Percentiles rank a stretch among this genome's conserved stretches.
Evolutionary conservation across 37 sponge, comb jelly and placozoan genomes (phyloP).

Genomic region (Crambe crambe): DNA sequence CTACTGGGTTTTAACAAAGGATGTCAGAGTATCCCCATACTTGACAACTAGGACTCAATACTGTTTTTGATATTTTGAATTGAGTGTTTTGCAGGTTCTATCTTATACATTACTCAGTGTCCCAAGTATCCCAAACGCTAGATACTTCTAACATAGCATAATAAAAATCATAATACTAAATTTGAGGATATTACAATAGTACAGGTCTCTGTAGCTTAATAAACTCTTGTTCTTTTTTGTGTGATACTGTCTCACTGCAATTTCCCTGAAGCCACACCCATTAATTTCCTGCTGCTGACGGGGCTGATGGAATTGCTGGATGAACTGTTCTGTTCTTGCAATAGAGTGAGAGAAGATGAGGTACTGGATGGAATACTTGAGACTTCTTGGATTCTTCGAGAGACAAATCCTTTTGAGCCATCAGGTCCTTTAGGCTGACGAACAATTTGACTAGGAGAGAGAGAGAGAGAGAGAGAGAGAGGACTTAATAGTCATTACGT

Average conservation of each 20-base stretch:
- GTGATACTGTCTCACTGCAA: constrained; percentile 6
- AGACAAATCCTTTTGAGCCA: constrained; percentile 31
- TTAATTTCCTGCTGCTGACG: neutral
- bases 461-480: constrained; percentile 25
- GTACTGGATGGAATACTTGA: neutral
- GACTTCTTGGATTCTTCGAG: neutral
- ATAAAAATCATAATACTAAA: no score
- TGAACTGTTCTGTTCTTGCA: neutral
- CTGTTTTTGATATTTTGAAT: no score
- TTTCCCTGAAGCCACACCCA: neutral
- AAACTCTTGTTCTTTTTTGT: neutral
- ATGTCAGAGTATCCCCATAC: no score
- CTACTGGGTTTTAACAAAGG: no score
- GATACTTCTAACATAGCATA: no score
- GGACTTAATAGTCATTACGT: neutral
- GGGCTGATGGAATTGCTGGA: neutral
- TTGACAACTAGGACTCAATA: no score
- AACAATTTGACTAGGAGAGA: constrained; percentile 35
- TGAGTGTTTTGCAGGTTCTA: no score
- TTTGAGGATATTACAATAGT: no score
- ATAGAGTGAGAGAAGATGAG: neutral
- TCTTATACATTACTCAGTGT: no score
- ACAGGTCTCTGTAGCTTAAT: constrained; percentile 6
- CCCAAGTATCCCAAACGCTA: no score
- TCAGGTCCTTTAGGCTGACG: constrained; percentile 78